Conservation (phyloP, 1,140 invertebrate genomes). For the Musca vetustissima region DNA sequence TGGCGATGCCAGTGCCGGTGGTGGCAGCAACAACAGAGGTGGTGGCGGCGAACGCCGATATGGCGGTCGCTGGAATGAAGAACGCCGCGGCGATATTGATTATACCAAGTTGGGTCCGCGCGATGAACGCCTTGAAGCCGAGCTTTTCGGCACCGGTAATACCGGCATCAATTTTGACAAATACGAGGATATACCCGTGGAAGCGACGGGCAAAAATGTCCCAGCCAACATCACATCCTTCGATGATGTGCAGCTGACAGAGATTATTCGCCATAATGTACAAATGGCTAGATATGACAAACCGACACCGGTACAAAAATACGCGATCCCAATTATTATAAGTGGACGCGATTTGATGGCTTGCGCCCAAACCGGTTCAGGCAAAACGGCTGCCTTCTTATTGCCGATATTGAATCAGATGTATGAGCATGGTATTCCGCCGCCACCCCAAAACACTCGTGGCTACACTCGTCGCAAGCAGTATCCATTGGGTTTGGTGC, state of each 20-base stretch:
- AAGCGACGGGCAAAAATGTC: slow-evolving; percentile 93
- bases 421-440: slow-evolving; percentile 75
- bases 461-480: slow-evolving; percentile 78
- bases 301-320: slow-evolving; percentile 89
- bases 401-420: slow-evolving; percentile 96
- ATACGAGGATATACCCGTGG: slow-evolving; percentile 99
- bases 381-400: slow-evolving; percentile 96
- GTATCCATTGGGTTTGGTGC: slow-evolving; percentile 88
- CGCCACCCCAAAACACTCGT: slow-evolving; percentile 56
- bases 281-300: slow-evolving; percentile 82
- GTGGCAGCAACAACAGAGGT: slow-evolving; percentile 35
- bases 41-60: slow-evolving; percentile 47
- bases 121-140: slow-evolving; percentile 84
- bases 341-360: slow-evolving; percentile 75
- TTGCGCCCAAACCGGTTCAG: slow-evolving; percentile 58
- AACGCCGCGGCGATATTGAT: slow-evolving; percentile 63
- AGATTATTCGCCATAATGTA: slow-evolving; percentile 93
- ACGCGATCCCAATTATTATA: slow-evolving; percentile 93
- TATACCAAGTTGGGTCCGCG: slow-evolving; percentile 79
- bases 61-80: slow-evolving; percentile 58
- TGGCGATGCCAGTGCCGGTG: slow-evolving; percentile 38
- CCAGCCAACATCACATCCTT: slow-evolving; percentile 90
- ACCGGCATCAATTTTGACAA: slow-evolving; percentile 99
- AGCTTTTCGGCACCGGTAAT: slow-evolving; percentile 82
- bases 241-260: slow-evolving; percentile 91